Base-by-base conservation (phyloP, 2,113 vertebrate genomes). In the Microcebus lehilahytsara region DNA sequence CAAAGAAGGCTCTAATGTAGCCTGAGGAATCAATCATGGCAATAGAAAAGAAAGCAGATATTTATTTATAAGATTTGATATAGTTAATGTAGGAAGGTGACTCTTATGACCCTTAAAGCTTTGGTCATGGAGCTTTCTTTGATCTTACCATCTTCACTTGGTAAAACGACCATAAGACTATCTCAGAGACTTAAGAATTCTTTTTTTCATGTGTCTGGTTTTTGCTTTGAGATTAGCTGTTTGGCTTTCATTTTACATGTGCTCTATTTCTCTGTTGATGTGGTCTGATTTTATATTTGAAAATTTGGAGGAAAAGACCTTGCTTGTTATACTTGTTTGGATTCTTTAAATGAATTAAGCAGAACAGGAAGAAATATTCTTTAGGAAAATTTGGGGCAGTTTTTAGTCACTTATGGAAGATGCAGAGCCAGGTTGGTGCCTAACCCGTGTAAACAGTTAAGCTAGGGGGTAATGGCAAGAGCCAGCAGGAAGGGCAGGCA, bases 121-220 rank as follows among this genome's bases (percentile, higher is more conserved):
- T 9, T 32, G 9, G 17, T 49, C 46, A 34, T 71, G 9, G 32
- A 40, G 56, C 32, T 9, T 27, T 14, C 42, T 62, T 37, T 42
- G 5, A 1, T 8, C 46, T 60, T n/a, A 19, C 27, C 8, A 0
- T 67, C 34, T 66, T 58, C 19, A 17, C 34, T 20, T 9, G 19
- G 16, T 30, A 40, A 14, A 17, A 37, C 7, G 0, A 2, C 23
- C 3, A 0, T 22, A 10, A 46, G 53, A 71, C 23, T 20, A 1
- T 3, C 9, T 20, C 6, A 72, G 25, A 56, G 51, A 72, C 32
- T 34, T 34, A 25, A 78, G 78, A 27, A 20, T 84, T 84, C 27
- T 85, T 4, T n/a, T 85, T 66, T 69, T 85, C 25, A 42, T 11
- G 32, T 2, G 13, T 71, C 0, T 14, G n/a, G n/a, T 56, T 30